Conservation (phyloP, 2,888 invertebrate genomes). For the Tethea ocularis region DNA sequence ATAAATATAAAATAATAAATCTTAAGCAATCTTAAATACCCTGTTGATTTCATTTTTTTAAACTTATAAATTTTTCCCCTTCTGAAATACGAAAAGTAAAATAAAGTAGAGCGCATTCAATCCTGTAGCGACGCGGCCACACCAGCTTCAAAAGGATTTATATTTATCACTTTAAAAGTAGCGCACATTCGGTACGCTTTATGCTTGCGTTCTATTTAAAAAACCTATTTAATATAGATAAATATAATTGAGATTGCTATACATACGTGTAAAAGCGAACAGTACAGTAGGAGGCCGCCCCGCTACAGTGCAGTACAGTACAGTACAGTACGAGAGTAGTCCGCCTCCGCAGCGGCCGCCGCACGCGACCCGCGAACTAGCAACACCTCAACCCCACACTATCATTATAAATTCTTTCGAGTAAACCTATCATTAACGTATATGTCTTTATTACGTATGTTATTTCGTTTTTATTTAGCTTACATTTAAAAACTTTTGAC, state of each 20-base stretch:
- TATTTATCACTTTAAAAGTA: too few relatives aligned
- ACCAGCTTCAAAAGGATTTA: background rate
- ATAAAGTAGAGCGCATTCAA: constrained; percentile 34
- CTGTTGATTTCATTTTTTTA: constrained; percentile 79
- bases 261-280: background rate
- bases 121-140: constrained; percentile 38
- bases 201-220: constrained; percentile 11
- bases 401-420: constrained; percentile 77
- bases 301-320: background rate
- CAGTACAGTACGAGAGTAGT: background rate
- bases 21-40: constrained; percentile 83
- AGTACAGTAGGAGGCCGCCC: background rate
- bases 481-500: constrained; percentile 60
- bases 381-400: constrained; percentile 38
- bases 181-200: too few relatives aligned
- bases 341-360: constrained; percentile 12
- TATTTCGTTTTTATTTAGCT: constrained; percentile 76
- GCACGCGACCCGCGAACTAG: constrained; percentile 27
- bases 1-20: constrained; percentile 81
- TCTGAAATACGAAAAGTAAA: constrained; percentile 53
- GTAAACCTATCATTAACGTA: constrained; percentile 80
- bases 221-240: background rate
- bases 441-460: constrained; percentile 84
- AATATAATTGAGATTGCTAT: background rate
- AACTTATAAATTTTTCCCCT: constrained; percentile 51